Conservation (phyloP, 2,888 invertebrate species). For the Reticulitermes lucifugus region DNA sequence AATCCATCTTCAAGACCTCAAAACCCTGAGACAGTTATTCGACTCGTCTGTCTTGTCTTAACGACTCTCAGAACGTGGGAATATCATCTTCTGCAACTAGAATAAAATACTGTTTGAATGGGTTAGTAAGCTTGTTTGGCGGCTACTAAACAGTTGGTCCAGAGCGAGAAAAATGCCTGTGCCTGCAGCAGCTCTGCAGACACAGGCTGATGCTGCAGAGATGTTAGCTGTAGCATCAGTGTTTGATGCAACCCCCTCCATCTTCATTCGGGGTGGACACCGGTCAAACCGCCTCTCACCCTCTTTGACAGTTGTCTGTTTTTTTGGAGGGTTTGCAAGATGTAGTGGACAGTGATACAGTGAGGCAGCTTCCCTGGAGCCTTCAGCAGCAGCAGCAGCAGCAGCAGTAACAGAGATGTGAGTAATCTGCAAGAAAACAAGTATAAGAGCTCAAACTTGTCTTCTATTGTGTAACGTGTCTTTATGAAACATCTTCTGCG, state of each 20-base stretch:
- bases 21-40: not conserved
- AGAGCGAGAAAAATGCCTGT: not conserved
- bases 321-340: not conserved
- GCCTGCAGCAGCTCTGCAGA: not conserved
- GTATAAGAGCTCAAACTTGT: not conserved
- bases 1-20: not conserved
- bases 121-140: slow-evolving; percentile 11
- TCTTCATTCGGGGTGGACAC: not conserved
- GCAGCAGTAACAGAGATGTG: not conserved
- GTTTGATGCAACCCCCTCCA: not conserved
- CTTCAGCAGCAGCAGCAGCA: not conserved
- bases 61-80: slow-evolving; percentile 3
- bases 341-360: not conserved
- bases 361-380: not conserved
- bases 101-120: not conserved
- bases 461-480: not conserved
- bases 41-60: not conserved
- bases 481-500: not conserved
- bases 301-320: not conserved
- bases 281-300: slow-evolving; percentile 6
- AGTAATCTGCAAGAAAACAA: slow-evolving; percentile 23
- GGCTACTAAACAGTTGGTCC: slow-evolving; percentile 8
- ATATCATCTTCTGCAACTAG: not conserved
- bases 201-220: slow-evolving; percentile 27
- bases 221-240: not conserved